phyloP scores from a whole-genome alignment of 2,113 vertebrate genomes.

The Leptobrachium ailaonicum region DNA sequence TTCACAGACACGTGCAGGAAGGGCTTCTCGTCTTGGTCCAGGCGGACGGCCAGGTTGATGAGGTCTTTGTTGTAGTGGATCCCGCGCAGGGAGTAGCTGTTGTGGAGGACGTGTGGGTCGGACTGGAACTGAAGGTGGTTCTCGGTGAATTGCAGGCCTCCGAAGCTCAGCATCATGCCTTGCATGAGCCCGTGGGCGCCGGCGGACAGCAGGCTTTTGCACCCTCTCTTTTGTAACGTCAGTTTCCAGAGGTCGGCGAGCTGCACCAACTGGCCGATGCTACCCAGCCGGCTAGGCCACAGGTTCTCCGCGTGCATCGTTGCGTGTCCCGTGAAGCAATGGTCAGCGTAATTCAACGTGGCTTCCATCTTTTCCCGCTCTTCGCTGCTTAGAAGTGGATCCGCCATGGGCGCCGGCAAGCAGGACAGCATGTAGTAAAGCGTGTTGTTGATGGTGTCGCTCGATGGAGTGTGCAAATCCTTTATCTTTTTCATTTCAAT shows the following conservation, averaged over 20 bases:
- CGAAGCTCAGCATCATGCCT: conserved; percentile 94
- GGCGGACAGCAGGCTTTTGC: conserved; percentile 83
- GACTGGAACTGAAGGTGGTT: conserved; percentile 98
- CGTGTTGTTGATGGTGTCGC: conserved; percentile 89
- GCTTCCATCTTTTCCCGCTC: conserved; percentile 81
- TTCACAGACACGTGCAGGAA: conserved; percentile 90
- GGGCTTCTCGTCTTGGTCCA: conserved; percentile 84
- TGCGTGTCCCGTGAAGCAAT: conserved; percentile 95
- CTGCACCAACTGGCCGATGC: conserved; percentile 81
- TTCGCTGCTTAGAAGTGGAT: conserved; percentile 64
- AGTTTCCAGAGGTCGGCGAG: conserved; percentile 90
- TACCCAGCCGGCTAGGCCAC: conserved; percentile 80
- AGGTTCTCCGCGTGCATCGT: conserved; percentile 96
- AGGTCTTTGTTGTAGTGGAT: conserved; percentile 93
- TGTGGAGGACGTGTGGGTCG: conserved; percentile 90
- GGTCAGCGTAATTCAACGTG: conserved; percentile 90
- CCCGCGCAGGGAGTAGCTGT: conserved; percentile 90
- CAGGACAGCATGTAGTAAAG: conserved; percentile 90
- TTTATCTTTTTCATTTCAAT: conserved; percentile 94
- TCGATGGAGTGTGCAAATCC: conserved; percentile 84
- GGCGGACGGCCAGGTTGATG: conserved; percentile 84
- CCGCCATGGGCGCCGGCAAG: conserved; percentile 79
- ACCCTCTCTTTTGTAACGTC: conserved; percentile 91
- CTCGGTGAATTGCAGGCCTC: conserved; percentile 95
- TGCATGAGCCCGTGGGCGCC: conserved; percentile 92